Evolutionary conservation across 2,113 vertebrate genomes (phyloP).

Genomic region (Vombatus ursinus): DNA sequence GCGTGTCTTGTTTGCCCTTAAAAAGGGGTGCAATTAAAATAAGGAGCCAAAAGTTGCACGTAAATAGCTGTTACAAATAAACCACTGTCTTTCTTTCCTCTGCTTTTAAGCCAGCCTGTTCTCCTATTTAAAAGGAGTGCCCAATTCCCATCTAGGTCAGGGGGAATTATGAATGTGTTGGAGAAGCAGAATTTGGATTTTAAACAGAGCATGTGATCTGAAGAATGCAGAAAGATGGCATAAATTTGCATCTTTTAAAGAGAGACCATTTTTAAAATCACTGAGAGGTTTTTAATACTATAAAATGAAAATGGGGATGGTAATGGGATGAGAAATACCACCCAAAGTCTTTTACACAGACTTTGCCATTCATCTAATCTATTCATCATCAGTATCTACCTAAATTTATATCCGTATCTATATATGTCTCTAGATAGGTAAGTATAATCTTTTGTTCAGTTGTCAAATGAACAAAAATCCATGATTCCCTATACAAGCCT

Average conservation of each 20-base stretch:
- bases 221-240: slow-evolving; percentile 46
- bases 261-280: slow-evolving; percentile 55
- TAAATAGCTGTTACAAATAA: not conserved
- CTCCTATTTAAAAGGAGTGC: slow-evolving; percentile 53
- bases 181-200: slow-evolving; percentile 67
- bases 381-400: not conserved
- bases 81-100: slow-evolving; percentile 35
- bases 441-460: slow-evolving; percentile 19
- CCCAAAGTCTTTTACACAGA: slow-evolving; percentile 11
- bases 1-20: slow-evolving; percentile 57
- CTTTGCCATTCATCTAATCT: slow-evolving; percentile 32
- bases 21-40: slow-evolving; percentile 51
- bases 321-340: slow-evolving; percentile 4
- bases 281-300: slow-evolving; percentile 48
- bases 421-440: not conserved
- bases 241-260: slow-evolving; percentile 74
- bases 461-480: not conserved
- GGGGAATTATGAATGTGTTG: slow-evolving; percentile 61
- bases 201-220: slow-evolving; percentile 48
- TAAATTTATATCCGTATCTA: not conserved
- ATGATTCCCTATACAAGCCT: not conserved
- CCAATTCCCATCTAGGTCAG: slow-evolving; percentile 63
- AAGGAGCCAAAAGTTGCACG: not conserved
- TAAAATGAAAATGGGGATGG: slow-evolving; percentile 32
- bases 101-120: slow-evolving; percentile 3